Base-by-base conservation (phyloP, 1,140 invertebrate genomes). In the Diorhabda elongata region DNA sequence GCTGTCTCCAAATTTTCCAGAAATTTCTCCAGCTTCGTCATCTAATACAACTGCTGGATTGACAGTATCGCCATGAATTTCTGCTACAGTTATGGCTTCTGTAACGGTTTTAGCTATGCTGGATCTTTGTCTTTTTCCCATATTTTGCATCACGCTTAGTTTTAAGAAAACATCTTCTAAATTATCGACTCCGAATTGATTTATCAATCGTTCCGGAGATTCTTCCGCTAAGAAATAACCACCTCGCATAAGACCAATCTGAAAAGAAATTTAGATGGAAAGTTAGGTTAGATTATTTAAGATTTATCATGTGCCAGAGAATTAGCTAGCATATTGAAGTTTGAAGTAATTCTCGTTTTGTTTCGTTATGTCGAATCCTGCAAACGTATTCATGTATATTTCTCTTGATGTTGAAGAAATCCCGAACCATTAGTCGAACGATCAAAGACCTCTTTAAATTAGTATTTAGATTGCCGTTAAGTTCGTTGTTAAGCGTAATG, bases 151-250 rank as follows among this genome's bases (percentile, higher is more conserved):
- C 0, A 92, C 88, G 52, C 95, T 94, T 0, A 98, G 84, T 79
- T 97, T 96, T 0, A 98, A 83, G 80, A 98, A 98, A 0, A 98
- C 95, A 64, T 94, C 92, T 81, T 98, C 96, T 7, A 98, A 81
- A 42, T 90, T 94, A 63, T 92, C 88, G 3, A 90, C 86, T 42
- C 87, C 85, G 76, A 95, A 94, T 72, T 91, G 87, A 9, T 87
- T 84, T 69, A 98, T 88, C 2, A 98, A 82, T 67, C 86, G 88
- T 4, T 86, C 85, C 0, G 97, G 96, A 2, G 94, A 90, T 78
- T 96, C 91, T 82, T 98, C 96, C 0, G 96, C 96, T 8, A 98
- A 81, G 76, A 98, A 90, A 72, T 90, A 88, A 2, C 96, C 96
- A 68, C 92, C 91, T 73, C 97, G 86, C 93, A 98, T 95, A 3